Percentiles rank a stretch among this genome's conserved stretches.
Evolutionary conservation across 2,888 invertebrate genomes (phyloP).

Genomic region (Allophyes oxyacanthae): DNA sequence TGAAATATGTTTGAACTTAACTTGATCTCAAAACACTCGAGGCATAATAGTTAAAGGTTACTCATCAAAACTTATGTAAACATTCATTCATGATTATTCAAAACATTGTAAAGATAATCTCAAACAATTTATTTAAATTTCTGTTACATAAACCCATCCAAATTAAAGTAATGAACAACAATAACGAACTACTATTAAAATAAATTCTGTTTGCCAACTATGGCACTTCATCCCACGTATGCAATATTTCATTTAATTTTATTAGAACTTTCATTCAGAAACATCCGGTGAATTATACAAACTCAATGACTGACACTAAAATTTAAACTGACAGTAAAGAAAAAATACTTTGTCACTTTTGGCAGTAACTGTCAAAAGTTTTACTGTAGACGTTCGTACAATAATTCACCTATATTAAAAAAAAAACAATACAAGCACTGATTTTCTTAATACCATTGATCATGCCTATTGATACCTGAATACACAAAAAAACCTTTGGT

Average conservation of each 20-base stretch:
- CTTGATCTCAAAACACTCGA: slow-evolving; percentile 24
- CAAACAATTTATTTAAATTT: slow-evolving; percentile 33
- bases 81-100: slow-evolving; percentile 25
- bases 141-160: slow-evolving; percentile 29
- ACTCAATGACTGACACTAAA: no score
- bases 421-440: no score
- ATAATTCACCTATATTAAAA: no score
- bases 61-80: slow-evolving; percentile 42
- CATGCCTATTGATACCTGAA: no score
- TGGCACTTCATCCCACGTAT: slow-evolving; percentile 11
- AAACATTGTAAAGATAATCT: slow-evolving; percentile 25
- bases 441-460: no score
- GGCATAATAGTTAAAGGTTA: slow-evolving; percentile 18
- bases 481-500: no score
- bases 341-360: background rate
- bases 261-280: slow-evolving; percentile 30
- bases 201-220: slow-evolving; percentile 19
- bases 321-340: slow-evolving; percentile 18
- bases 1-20: no score
- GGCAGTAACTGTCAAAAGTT: background rate
- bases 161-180: slow-evolving; percentile 31
- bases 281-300: slow-evolving; percentile 14
- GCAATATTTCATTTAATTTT: slow-evolving; percentile 7
- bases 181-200: slow-evolving; percentile 11
- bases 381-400: no score